Percentiles rank a stretch among this genome's conserved stretches.
phyloP scores from a whole-genome alignment of 1,140 invertebrate species.

The Andricus grossulariae region DNA sequence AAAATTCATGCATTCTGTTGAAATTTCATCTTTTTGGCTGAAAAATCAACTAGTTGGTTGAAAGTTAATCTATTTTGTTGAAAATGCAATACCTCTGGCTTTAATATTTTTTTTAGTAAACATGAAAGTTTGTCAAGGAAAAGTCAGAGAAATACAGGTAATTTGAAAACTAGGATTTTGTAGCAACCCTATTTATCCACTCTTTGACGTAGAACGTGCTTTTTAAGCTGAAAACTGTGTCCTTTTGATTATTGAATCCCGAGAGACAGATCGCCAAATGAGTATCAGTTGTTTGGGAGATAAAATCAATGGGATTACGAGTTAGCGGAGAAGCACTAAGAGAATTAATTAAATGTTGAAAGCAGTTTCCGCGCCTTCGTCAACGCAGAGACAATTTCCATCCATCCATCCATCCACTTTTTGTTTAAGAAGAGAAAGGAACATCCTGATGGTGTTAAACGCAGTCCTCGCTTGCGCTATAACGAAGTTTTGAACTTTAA shows the following conservation, averaged over 20 bases:
- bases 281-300: constrained; percentile 71
- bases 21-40: too few relatives aligned
- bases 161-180: too few relatives aligned
- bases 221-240: neutral
- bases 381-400: constrained; percentile 76
- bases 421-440: constrained; percentile 65
- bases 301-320: constrained; percentile 73
- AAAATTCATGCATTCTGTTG: too few relatives aligned
- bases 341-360: constrained; percentile 75
- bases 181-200: neutral
- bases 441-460: constrained; percentile 63
- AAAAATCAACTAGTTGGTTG: too few relatives aligned
- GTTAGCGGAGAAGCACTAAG: constrained; percentile 69
- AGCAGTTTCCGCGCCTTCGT: constrained; percentile 74
- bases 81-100: too few relatives aligned
- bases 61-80: too few relatives aligned
- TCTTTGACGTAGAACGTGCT: neutral
- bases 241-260: constrained; percentile 61
- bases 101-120: neutral
- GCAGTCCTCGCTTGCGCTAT: constrained; percentile 60
- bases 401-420: constrained; percentile 65
- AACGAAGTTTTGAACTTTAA: constrained; percentile 70
- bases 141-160: neutral
- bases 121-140: neutral
- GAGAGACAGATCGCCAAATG: constrained; percentile 62